Conservation (phyloP, 2,888 invertebrate genomes). For the Xestia c-nigrum region DNA sequence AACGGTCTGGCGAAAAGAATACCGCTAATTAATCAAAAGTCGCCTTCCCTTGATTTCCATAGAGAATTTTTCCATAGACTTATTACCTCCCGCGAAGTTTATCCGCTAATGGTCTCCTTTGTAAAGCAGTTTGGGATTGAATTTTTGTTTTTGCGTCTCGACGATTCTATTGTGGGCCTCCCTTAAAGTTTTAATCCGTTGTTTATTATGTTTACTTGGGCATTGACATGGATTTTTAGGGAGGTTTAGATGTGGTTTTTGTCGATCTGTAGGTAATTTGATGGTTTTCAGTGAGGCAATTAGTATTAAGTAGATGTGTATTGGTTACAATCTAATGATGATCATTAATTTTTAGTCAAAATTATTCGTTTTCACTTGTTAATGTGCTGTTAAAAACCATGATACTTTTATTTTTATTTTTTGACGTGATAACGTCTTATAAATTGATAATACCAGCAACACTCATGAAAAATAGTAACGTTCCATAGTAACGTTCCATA, state of each 20-base stretch:
- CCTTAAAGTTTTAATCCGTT: conserved; percentile 75
- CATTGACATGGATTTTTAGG: conserved; percentile 67
- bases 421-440: no score
- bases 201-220: conserved; percentile 80
- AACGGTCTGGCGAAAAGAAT: conserved; percentile 87
- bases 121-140: conserved; percentile 83
- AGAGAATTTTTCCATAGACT: conserved; percentile 81
- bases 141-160: conserved; percentile 81
- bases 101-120: conserved; percentile 85
- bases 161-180: conserved; percentile 75
- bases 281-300: neutral
- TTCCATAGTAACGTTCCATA: no score
- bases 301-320: neutral
- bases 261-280: neutral
- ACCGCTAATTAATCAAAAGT: conserved; percentile 90
- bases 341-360: neutral
- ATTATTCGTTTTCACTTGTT: neutral
- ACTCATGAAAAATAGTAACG: no score
- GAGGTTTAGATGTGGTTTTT: neutral
- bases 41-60: conserved; percentile 88
- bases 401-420: no score
- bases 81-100: conserved; percentile 82
- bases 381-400: neutral
- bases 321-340: neutral
- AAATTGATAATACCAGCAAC: no score